Evolutionary conservation across 2,888 invertebrate genomes (phyloP), one percentile per base, ranked within the genome.

Genomic region (Camptogramma bilineatum): DNA sequence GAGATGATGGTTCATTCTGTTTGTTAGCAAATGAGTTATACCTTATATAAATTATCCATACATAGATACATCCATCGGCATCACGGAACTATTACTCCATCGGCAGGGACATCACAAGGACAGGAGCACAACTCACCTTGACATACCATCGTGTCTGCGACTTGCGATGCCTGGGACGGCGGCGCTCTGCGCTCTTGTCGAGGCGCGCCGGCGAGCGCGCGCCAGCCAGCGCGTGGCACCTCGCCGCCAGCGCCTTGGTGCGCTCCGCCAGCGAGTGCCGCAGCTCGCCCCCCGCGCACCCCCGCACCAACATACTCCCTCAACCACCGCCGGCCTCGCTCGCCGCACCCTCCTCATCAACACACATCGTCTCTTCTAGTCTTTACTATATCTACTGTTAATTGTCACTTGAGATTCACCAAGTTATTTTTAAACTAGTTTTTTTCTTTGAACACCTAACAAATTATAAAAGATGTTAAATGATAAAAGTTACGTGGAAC

Each of bases 111-210:
- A 47, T n/a, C 17, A 10, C 59, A 61, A 56, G 52, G 61, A 17
- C 58, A 71, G 64, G 71, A 73, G 53, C 62, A 64, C 80, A 83
- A 81, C 94, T 94, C 95, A 96, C 96, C 95, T 96, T 96, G 79
- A 95, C 95, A 84, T 96, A 96, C 95, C 95, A 95, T 88, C 94
- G 93, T 66, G 95, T 94, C 74, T 93, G 94, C 52, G 94, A 94
- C 78, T 94, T 94, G 80, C 92, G 87, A 70, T 91, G 93, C 66
- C 93, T 87, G 70, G 82, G 79, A 63, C 90, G 87, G 66, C 89
- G 86, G 52, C 90, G 89, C 70, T 90, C 90, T 39, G 80, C 78
- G 80, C 79, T 84, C 73, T 79, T 85, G 64, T 84, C 85, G 31
- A 80, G 76, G 67, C 90, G 86, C 64, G 87, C 85, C 54, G 92